These are phyloP conservation scores for Bilobella aurantiaca DNA, from an alignment of 1,140 invertebrate species.

Conservation along the genomic window DNA sequence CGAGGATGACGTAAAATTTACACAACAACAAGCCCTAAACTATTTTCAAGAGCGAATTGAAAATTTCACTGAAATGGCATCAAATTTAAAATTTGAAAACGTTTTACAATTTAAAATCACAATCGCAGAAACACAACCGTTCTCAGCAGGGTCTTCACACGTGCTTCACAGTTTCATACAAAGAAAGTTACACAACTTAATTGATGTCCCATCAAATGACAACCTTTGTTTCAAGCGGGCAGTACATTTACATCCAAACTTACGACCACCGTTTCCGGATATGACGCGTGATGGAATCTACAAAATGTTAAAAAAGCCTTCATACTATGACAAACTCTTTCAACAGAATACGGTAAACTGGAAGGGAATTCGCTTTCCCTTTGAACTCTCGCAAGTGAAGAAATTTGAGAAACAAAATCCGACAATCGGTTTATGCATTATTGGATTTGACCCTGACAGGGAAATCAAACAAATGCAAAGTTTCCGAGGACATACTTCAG, in stretches of 20 bases:
- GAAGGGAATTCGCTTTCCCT: slow-evolving; percentile 5
- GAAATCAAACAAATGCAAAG: background rate
- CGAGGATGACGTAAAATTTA: background rate
- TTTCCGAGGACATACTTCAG: background rate
- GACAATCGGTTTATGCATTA: background rate
- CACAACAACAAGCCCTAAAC: background rate
- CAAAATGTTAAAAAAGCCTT: background rate
- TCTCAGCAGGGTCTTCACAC: background rate
- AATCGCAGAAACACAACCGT: background rate
- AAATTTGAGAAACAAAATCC: slow-evolving; percentile 15
- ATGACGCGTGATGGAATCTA: background rate
- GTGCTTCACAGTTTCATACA: background rate
- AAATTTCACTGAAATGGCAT: background rate
- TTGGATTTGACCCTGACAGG: background rate
- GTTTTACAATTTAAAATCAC: background rate
- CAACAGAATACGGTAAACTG: background rate
- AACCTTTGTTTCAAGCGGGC: background rate
- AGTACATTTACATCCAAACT: background rate
- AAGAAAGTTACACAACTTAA: background rate
- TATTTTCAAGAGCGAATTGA: background rate
- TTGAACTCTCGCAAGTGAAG: background rate
- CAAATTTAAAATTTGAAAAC: background rate
- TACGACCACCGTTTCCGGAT: background rate
- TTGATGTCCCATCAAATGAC: background rate
- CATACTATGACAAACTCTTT: background rate